Evolutionary conservation across 2,113 vertebrate species (phyloP).

Genomic region (Notiomystis cincta): DNA sequence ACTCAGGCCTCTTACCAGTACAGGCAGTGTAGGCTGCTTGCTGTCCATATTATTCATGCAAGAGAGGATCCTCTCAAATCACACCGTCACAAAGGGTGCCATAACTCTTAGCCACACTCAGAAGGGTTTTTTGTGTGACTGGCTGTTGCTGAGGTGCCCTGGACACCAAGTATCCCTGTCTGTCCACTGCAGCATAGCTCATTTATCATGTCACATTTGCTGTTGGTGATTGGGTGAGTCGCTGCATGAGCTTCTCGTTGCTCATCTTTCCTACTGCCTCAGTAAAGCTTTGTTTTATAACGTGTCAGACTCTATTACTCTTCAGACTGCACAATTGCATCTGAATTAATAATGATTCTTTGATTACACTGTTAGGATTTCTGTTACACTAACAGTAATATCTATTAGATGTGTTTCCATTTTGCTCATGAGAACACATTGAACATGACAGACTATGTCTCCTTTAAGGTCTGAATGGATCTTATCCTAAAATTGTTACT

Average conservation of each 20-base stretch:
- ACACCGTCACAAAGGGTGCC: not conserved
- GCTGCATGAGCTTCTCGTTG: accelerated
- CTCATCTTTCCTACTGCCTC: not conserved
- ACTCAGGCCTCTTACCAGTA: accelerated
- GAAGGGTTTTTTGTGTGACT: accelerated
- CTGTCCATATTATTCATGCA: too few species aligned
- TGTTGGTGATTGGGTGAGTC: not conserved
- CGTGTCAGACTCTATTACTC: not conserved
- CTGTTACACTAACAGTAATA: not conserved
- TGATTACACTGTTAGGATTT: not conserved
- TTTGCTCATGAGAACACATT: not conserved
- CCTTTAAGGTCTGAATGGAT: not conserved
- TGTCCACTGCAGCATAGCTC: accelerated
- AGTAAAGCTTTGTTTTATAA: not conserved
- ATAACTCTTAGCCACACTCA: not conserved
- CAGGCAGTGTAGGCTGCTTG: accelerated
- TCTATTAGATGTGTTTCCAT: not conserved
- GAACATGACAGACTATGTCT: not conserved
- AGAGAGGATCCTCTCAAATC: not conserved
- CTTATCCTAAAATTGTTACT: not conserved
- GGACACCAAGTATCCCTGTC: not conserved
- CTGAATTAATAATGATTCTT: not conserved
- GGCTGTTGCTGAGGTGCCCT: not conserved
- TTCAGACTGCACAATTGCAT: not conserved
- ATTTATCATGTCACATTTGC: not conserved